Evolutionary conservation across 2,888 invertebrate genomes (phyloP).

Genomic region (Amphipyra berbera): DNA sequence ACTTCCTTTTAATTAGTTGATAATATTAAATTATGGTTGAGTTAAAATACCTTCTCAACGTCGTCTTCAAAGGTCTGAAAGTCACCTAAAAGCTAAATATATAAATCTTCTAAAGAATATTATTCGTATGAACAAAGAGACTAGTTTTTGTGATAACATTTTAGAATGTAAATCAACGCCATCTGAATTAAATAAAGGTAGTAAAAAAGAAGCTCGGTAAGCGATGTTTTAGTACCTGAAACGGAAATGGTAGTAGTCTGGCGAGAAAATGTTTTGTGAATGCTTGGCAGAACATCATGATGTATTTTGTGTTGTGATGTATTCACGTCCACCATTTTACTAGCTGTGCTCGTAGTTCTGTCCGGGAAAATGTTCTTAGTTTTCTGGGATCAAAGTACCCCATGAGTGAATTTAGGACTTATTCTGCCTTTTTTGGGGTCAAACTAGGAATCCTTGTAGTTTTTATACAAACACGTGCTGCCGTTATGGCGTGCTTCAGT

Average conservation of each 20-base stretch:
- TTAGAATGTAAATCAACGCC: conserved; percentile 12
- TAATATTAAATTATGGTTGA: neutral
- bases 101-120: neutral
- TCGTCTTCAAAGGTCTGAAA: neutral
- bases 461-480: no score
- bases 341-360: neutral
- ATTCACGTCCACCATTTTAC: conserved; percentile 8
- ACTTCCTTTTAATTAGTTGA: neutral
- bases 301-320: conserved; percentile 21
- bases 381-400: neutral
- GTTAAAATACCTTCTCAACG: neutral
- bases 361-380: neutral
- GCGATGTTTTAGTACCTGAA: conserved; percentile 27
- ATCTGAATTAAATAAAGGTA: conserved; percentile 14
- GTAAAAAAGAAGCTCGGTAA: conserved; percentile 22
- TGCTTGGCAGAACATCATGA: conserved; percentile 13
- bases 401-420: no score
- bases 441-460: no score
- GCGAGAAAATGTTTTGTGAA: conserved; percentile 15
- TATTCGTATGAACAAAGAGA: neutral
- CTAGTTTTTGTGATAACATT: neutral
- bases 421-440: no score
- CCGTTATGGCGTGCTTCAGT: no score
- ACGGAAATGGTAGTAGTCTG: conserved; percentile 12
- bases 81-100: neutral